A percentile compares a stretch with the other conserved stretches of the same genome.
Conservation (phyloP, 1,140 invertebrate genomes). For the Homarus americanus region DNA sequence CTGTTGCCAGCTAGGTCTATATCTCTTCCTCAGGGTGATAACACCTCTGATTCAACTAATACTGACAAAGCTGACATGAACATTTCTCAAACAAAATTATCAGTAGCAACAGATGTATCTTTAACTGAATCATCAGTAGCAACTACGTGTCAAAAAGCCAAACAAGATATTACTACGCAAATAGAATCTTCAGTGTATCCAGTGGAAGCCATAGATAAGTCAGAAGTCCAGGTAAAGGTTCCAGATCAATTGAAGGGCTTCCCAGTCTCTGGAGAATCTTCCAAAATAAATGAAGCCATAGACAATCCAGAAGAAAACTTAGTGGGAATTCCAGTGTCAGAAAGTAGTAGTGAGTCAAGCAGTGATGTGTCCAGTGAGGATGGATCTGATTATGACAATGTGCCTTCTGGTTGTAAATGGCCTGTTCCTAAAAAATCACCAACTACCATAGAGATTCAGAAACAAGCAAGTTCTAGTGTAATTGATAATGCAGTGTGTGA, state of each 20-base stretch:
- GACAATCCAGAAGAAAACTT: slow-evolving; percentile 30
- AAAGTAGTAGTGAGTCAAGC: slow-evolving; percentile 54
- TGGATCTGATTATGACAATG: slow-evolving; percentile 62
- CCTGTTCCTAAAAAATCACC: slow-evolving; percentile 50
- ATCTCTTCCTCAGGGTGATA: slow-evolving; percentile 57
- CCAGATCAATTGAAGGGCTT: slow-evolving; percentile 38
- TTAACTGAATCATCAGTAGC: not conserved
- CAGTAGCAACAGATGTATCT: not conserved
- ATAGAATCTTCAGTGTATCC: slow-evolving; percentile 61
- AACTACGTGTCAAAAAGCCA: not conserved
- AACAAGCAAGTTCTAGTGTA: slow-evolving; percentile 1
- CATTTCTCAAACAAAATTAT: not conserved
- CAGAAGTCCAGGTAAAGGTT: not conserved
- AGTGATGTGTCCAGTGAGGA: slow-evolving; percentile 6
- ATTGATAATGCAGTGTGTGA: not conserved
- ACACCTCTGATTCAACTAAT: slow-evolving; percentile 16
- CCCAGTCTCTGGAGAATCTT: not conserved
- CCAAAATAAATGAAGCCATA: slow-evolving; percentile 16
- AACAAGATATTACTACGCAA: slow-evolving; percentile 50
- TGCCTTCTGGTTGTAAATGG: slow-evolving; percentile 52
- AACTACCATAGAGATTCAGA: slow-evolving; percentile 40
- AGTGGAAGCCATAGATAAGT: slow-evolving; percentile 19
- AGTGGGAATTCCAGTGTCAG: slow-evolving; percentile 16
- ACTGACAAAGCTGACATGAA: not conserved
- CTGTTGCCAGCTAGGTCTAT: slow-evolving; percentile 41